phyloP scores from a whole-genome alignment of 2,888 invertebrate species.

The Microctonus hyperodae region DNA sequence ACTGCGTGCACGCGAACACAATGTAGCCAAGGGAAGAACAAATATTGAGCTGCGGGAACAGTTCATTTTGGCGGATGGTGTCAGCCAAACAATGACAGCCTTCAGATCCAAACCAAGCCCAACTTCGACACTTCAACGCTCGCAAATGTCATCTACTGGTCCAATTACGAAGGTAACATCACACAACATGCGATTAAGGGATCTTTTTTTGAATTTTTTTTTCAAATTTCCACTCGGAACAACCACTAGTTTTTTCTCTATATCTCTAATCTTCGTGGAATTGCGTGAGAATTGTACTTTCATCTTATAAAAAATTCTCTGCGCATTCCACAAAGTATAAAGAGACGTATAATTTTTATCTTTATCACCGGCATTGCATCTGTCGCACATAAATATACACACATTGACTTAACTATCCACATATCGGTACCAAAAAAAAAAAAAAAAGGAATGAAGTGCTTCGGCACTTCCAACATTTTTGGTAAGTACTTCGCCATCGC shows the following conservation, averaged over 20 bases:
- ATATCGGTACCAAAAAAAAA: constrained; percentile 22
- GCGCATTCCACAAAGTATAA: constrained; percentile 2
- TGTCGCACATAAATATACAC: constrained; percentile 38
- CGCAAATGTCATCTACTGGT: constrained; percentile 77
- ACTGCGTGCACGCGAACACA: constrained; percentile 63
- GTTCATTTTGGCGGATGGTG: constrained; percentile 98
- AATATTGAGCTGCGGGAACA: constrained; percentile 99
- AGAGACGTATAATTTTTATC: constrained; percentile 25
- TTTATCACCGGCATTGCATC: constrained; percentile 39
- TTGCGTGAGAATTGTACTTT: constrained; percentile 27
- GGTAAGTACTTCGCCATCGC: constrained; percentile 33
- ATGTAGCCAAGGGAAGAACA: constrained; percentile 98
- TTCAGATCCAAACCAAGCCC: constrained; percentile 95
- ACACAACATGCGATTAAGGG: constrained; percentile 23
- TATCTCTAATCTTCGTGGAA: constrained; percentile 24
- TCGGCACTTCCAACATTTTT: constrained; percentile 27
- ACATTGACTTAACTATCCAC: constrained; percentile 33
- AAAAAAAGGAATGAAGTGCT: constrained; percentile 26
- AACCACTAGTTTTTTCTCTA: constrained; percentile 7
- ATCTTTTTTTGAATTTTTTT: constrained; percentile 28
- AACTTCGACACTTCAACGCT: constrained; percentile 72
- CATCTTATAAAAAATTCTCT: constrained; percentile 29
- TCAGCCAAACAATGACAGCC: constrained; percentile 98
- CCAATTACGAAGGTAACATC: constrained; percentile 91
- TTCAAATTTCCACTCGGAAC: constrained; percentile 19